phyloP scores from a whole-genome alignment of 2,888 invertebrate species.

The Miltochrista miniata region DNA sequence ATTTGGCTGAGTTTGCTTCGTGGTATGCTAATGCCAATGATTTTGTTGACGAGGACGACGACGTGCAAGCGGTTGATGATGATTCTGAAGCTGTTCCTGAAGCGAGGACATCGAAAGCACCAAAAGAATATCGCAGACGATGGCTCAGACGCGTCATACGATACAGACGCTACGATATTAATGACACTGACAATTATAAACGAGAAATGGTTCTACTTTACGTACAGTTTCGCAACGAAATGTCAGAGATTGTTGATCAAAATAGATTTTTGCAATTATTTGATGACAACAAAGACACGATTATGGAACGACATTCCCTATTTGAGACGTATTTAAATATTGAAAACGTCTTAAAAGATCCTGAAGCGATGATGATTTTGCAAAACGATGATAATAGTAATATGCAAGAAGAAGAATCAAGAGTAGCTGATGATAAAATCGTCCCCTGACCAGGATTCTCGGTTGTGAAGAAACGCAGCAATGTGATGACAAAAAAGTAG shows the following conservation, averaged over 20 bases:
- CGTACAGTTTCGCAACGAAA: constrained; percentile 47
- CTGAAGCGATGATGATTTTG: constrained; percentile 8
- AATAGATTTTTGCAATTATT: constrained; percentile 36
- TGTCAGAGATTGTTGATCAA: constrained; percentile 44
- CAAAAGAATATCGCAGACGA: too few species aligned
- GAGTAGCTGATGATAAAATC: not conserved
- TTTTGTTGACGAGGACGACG: not conserved
- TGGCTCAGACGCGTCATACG: constrained; percentile 30
- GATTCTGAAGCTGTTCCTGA: constrained; percentile 15
- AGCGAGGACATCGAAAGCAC: too few species aligned
- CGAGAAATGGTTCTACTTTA: constrained; percentile 50
- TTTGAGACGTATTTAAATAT: constrained; percentile 50
- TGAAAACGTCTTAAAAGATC: constrained; percentile 34
- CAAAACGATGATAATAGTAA: not conserved
- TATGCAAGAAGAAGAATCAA: not conserved
- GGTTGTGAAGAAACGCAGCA: not conserved
- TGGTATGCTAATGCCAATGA: constrained; percentile 24
- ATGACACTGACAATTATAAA: constrained; percentile 45
- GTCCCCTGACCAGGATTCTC: not conserved
- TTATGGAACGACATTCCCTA: constrained; percentile 39
- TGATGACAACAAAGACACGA: constrained; percentile 22
- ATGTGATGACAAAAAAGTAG: not conserved
- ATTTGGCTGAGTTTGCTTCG: constrained; percentile 53
- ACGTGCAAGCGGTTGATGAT: constrained; percentile 11
- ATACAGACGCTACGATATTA: constrained; percentile 52